Evolutionary conservation across 2,888 invertebrate genomes (phyloP).

Genomic region (Abscondita cerata): DNA sequence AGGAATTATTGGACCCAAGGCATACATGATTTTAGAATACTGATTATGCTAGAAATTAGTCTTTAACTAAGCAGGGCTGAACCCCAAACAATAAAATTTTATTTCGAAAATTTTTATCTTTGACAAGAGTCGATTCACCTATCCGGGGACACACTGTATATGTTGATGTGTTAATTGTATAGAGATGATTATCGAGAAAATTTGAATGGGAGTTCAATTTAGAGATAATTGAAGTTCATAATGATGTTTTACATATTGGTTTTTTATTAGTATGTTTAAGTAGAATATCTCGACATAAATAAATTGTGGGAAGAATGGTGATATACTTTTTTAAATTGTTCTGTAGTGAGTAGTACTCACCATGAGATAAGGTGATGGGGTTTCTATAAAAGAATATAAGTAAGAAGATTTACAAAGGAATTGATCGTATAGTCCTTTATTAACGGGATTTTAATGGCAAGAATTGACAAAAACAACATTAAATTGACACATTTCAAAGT

Average conservation of each 20-base stretch:
- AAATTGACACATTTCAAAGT: not conserved
- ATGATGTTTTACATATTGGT: not conserved
- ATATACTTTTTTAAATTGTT: not conserved
- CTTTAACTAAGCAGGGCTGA: too few relatives aligned
- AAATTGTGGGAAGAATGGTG: not conserved
- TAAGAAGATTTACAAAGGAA: not conserved
- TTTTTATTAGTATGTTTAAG: not conserved
- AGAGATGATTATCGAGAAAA: too few relatives aligned
- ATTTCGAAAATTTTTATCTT: too few relatives aligned
- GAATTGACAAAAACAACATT: not conserved
- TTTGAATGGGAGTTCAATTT: too few relatives aligned
- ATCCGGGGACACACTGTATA: too few relatives aligned
- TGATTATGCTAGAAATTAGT: too few relatives aligned
- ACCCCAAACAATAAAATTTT: too few relatives aligned
- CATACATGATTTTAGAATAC: too few relatives aligned
- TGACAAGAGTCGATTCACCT: too few relatives aligned
- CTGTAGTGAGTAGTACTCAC: not conserved
- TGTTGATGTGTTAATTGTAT: too few relatives aligned
- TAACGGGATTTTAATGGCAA: not conserved
- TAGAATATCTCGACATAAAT: not conserved
- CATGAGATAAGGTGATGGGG: constrained; percentile 1
- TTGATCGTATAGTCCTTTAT: constrained; percentile 1
- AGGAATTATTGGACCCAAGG: too few relatives aligned
- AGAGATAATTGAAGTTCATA: not conserved
- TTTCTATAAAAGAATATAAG: not conserved